Conservation (phyloP, 1,140 invertebrate species). For the Anastrepha ludens region DNA sequence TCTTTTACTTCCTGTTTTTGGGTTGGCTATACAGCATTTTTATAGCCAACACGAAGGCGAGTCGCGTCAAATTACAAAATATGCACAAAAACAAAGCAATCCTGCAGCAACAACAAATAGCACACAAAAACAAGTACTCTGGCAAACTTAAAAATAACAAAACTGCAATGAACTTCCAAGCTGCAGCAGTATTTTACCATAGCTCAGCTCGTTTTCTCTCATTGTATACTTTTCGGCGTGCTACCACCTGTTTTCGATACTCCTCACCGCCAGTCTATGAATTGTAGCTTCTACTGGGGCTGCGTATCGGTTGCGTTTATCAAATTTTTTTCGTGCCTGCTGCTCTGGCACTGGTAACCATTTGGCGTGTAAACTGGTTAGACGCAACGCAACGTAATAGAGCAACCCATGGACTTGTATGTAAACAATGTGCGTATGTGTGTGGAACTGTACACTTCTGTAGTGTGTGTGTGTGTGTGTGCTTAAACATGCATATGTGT, state of each 20-base stretch:
- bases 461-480: neutral
- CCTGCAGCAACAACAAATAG: neutral
- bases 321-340: neutral
- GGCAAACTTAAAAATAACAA: neutral
- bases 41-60: neutral
- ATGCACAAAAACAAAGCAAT: neutral
- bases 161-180: neutral
- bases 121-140: neutral
- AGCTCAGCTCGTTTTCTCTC: neutral
- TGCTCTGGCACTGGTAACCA: neutral
- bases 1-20: neutral
- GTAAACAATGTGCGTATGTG: neutral
- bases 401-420: neutral
- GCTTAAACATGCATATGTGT: conserved; percentile 30
- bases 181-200: neutral
- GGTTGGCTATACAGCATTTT: neutral
- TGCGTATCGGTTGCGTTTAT: conserved; percentile 30
- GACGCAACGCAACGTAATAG: neutral
- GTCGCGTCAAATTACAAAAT: neutral
- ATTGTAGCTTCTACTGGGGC: neutral
- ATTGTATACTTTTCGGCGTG: conserved; percentile 10
- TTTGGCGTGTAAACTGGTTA: conserved; percentile 7
- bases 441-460: neutral
- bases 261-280: neutral
- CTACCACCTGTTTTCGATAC: neutral